These are phyloP conservation scores for Drosophila ercepeae DNA, from an alignment of 1,140 invertebrate species.

Conservation along the genomic window DNA sequence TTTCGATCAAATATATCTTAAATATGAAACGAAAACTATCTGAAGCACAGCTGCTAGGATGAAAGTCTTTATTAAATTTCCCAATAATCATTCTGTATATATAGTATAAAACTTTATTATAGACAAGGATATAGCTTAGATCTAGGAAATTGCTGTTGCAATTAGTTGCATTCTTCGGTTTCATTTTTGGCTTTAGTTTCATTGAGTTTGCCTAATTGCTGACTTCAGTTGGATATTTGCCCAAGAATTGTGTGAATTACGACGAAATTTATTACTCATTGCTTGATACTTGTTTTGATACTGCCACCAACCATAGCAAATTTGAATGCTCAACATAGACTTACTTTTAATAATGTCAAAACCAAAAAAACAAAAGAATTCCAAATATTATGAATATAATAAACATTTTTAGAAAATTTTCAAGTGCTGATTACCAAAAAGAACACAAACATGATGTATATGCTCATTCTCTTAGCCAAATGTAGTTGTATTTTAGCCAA, in stretches of 20 bases:
- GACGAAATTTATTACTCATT: conserved; percentile 50
- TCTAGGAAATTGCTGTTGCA: conserved; percentile 41
- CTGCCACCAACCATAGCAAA: conserved; percentile 66
- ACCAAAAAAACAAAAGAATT: conserved; percentile 21
- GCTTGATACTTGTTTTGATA: conserved; percentile 63
- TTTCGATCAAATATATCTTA: no score
- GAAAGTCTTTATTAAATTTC: not conserved
- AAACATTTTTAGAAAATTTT: conserved; percentile 80
- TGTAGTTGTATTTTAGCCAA: conserved; percentile 69
- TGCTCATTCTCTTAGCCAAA: conserved; percentile 71
- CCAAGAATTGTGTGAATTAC: conserved; percentile 41
- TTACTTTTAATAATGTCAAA: conserved; percentile 46
- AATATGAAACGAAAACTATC: not conserved
- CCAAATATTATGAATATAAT: conserved; percentile 34
- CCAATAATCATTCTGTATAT: not conserved
- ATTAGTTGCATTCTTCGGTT: conserved; percentile 44
- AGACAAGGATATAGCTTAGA: conserved; percentile 8
- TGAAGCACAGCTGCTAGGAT: not conserved
- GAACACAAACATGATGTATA: conserved; percentile 46
- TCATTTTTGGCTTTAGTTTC: conserved; percentile 35
- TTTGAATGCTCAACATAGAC: conserved; percentile 78
- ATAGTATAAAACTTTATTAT: not conserved
- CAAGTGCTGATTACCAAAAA: conserved; percentile 74
- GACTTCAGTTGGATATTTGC: conserved; percentile 40
- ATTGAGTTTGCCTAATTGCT: conserved; percentile 48